Base-by-base conservation (phyloP, 2,113 vertebrate genomes). In the Bambusicola thoracicus region DNA sequence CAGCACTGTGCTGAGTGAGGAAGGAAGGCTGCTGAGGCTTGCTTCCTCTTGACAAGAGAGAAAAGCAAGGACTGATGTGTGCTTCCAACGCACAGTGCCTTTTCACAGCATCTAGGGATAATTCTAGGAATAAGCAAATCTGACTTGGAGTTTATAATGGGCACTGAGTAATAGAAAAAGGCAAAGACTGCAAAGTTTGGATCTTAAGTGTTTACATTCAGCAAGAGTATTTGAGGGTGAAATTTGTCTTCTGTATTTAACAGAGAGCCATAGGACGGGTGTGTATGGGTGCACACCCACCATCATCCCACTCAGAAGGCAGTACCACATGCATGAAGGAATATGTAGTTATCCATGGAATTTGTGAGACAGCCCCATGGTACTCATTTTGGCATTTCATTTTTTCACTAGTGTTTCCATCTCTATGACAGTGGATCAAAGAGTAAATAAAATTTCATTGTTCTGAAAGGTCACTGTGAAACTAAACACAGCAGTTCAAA, bases 401-500 rank as follows among this genome's bases (percentile, higher is more conserved):
- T 10, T 70, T 87, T 77, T 76, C 30, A 22, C 14, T 41, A 34
- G 85, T 97, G 82, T 94, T 96, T 97, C 96, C 66, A 49, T 90
- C 74, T 95, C 73, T 70, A 66, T 82, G 79, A 81, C 79, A 84
- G 69, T 90, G 82, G 79, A 85, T 94, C 91, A 90, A 97, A 96
- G 87, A 96, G 86, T 95, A 96, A 97, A 95, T 91, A 92, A 96
- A 96, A 95, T 68, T 91, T 89, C 89, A 84, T 78, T 95, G 66
- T 81, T 89, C 30, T 85, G 85, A 96, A 95, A 96, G 72, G 92
- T 95, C 85, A 95, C 95, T 97, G 95, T 15, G 55, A 94, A 97
- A 93, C 94, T 93, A 97, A 97, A 97, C 46, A 18, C 79, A 94
- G 89, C 85, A 95, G 87, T 97, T 97, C 56, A 56, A 92, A 97